A percentile compares a stretch with the other conserved stretches of the same genome.
phyloP scores from a whole-genome alignment of 2,888 invertebrate genomes.

The Hemicrepidius hirtus region DNA sequence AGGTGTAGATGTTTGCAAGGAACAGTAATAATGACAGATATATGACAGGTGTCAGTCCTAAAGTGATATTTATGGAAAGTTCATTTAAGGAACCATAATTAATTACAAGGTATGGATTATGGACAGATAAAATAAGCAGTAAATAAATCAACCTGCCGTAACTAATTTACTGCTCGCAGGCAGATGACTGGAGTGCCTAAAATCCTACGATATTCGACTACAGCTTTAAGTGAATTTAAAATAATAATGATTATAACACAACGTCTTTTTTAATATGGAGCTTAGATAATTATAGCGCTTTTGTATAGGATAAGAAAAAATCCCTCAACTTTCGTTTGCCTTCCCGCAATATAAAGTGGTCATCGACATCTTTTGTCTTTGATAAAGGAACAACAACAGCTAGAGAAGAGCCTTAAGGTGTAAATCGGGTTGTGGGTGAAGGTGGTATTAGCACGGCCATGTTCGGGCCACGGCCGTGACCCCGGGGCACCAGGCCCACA shows the following conservation, averaged over 20 bases:
- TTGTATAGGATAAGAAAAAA: conserved; percentile 1
- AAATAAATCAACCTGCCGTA: conserved; percentile 47
- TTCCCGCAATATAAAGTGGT: conserved; percentile 1
- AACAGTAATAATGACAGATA: conserved; percentile 23
- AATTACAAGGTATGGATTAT: conserved; percentile 46
- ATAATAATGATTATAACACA: conserved; percentile 22
- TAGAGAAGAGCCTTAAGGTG: conserved; percentile 36
- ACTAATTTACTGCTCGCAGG: conserved; percentile 42
- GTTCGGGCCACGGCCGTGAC: conserved; percentile 58
- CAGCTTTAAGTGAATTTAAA: conserved; percentile 13
- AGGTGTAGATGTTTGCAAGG: neutral
- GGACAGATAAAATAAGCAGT: conserved; percentile 39
- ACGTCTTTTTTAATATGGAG: conserved; percentile 31
- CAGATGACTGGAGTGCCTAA: conserved; percentile 38
- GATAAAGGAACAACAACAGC: conserved; percentile 9
- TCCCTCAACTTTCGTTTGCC: no score
- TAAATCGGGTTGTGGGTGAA: conserved; percentile 46
- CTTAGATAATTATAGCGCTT: conserved; percentile 32
- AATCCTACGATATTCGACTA: conserved; percentile 28
- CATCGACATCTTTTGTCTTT: conserved; percentile 42
- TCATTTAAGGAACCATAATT: conserved; percentile 41
- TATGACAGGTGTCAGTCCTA: conserved; percentile 21
- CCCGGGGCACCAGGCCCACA: conserved; percentile 56
- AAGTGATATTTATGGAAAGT: conserved; percentile 39
- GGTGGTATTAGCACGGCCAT: conserved; percentile 49